Base-by-base conservation (phyloP, 2,888 invertebrate species). In the Boloria selene region DNA sequence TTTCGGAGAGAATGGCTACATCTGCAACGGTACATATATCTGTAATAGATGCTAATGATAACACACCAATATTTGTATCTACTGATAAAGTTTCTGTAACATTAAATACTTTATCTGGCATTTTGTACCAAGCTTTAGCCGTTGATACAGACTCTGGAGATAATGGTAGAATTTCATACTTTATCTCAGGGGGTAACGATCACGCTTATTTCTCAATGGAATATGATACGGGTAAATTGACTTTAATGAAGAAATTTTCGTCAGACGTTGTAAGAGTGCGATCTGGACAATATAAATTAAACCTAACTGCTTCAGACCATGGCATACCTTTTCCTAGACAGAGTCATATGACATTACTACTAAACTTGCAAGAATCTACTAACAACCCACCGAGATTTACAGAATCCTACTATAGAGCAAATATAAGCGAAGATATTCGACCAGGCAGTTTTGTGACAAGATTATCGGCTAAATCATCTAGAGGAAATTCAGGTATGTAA, bases 261-360 rank as follows among this genome's bases (percentile, higher is more conserved):
- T 91, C 84, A 70, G 89, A 83, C 70, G 78, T 82, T 65, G 79
- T 80, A 66, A 87, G 77, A 80, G 82, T 85, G 56, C 82, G 80
- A 17, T 79, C 89, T 44, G 92, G 93, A 3, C 88, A 89, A 51
- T 95, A 94, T 73, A 91, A 92, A 65, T 89, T 99, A 58, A 96
- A 97, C 80, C 94, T 99, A 54, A 96, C 96, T 0, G 98, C 98
- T 4, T 95, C 94, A 62, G 98, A 99, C 90, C 96, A 97, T 77
- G 98, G 98, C 0, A 86, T 88, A 42, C 96, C 97, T 0, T 93
- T 94, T 47, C 94, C 96, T 1, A 95, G 94, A 72, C 94, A 95
- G 70, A 93, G 95, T 47, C 93, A 94, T 66, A 93, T 95, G 79
- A 94, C 94, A 55, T 84, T 97, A 63, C 94, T 93, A 70, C 90